These are phyloP conservation scores for Sinella curviseta DNA, from an alignment of 1,140 invertebrate genomes.

Conservation along the genomic window DNA sequence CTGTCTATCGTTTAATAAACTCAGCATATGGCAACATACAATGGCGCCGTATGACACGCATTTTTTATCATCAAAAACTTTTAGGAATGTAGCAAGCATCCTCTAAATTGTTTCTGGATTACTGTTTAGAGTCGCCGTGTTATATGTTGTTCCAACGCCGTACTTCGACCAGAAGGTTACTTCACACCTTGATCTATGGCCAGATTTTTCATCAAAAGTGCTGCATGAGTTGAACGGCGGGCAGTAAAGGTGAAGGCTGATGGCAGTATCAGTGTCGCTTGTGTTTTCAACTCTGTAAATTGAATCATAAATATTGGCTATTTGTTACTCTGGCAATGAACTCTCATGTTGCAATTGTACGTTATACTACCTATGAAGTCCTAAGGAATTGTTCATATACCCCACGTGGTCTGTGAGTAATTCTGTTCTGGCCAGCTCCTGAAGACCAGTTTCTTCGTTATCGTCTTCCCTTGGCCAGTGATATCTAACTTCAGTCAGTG, in stretches of 20 bases:
- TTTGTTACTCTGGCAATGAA: background rate
- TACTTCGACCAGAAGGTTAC: conserved; percentile 91
- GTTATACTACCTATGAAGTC: conserved; percentile 71
- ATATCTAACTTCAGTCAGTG: conserved; percentile 67
- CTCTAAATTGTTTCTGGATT: too few species aligned
- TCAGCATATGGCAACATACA: too few species aligned
- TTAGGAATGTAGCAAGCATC: too few species aligned
- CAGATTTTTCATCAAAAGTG: conserved; percentile 88
- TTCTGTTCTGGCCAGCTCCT: conserved; percentile 64
- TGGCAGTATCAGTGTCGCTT: conserved; percentile 79
- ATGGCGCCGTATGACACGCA: too few species aligned
- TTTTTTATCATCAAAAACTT: too few species aligned
- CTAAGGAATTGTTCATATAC: conserved; percentile 94
- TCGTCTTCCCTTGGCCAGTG: conserved; percentile 65
- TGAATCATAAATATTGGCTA: background rate
- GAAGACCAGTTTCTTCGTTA: conserved; percentile 51
- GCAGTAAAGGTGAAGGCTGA: conserved; percentile 93
- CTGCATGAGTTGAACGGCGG: conserved; percentile 88
- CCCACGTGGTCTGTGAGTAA: conserved; percentile 77
- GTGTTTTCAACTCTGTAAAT: conserved; percentile 79
- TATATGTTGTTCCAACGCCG: conserved; percentile 56
- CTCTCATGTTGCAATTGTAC: background rate
- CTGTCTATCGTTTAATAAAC: too few species aligned
- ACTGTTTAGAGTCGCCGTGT: conserved; percentile 6
- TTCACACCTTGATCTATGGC: conserved; percentile 66